Evolutionary conservation across 2,888 invertebrate genomes (phyloP), one percentile per base, ranked within the genome.

Genomic region (Hirtodrosophila alboralis): DNA sequence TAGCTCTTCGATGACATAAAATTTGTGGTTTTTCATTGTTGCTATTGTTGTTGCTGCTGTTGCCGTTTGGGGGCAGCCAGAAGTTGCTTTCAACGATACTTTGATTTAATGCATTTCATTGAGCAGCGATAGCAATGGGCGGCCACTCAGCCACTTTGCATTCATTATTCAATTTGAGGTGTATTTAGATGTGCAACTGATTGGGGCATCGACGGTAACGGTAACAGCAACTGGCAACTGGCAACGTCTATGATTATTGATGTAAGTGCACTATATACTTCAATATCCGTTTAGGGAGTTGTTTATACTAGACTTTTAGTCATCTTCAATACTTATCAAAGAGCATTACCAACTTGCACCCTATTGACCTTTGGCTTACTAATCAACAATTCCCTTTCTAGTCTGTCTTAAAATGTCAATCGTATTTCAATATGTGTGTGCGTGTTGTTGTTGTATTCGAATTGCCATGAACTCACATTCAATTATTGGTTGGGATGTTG

Each of bases 41-140:
- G 28, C 21, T 4, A 59, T 45, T 63, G 43, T 31, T 27, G 40
- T 14, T 28, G 28, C 6, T 16, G 33, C 10, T 14, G n/a, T 7
- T 14, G 4, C 16, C 14, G 16, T 21, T 33, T 10, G 34, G 10
- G 49, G 43, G 28, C 58, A 45, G 43, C 45, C 61, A 62, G 69
- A 52, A 70, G 62, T 78, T 52, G 56, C 78, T 81, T 81, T 78
- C 84, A 81, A 75, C 78, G 78, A 84, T 79, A 78, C 78, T 60
- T 84, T 79, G 78, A 79, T 79, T 79, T 79, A 79, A 84, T 79
- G 85, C 84, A 84, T 79, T 79, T 75, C 78, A 79, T 79, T 78
- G 78, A 78, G 85, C 81, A 53, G 70, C 83, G 44, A 81, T 78
- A 72, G 68, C 57, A 51, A 45, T 59, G 76, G 57, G 73, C 56